Evolutionary conservation across 2,888 invertebrate genomes (phyloP).

Genomic region (Teinopalpus imperialis): DNA sequence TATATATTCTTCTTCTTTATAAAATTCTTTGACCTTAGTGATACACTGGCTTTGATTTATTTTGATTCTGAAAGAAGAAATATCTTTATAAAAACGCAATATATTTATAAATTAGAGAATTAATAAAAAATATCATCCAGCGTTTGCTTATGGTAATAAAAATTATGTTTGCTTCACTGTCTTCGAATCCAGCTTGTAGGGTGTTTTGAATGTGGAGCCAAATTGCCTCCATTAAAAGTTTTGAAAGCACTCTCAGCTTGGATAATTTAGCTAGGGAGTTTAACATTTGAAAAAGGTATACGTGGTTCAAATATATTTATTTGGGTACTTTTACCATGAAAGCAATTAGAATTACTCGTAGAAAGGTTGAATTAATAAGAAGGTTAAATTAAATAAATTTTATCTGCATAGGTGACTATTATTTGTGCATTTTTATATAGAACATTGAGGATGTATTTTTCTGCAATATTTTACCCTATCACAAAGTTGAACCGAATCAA

Average conservation of each 20-base stretch:
- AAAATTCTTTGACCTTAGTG: no score
- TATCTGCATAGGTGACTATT: not conserved
- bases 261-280: constrained; percentile 59
- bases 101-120: no score
- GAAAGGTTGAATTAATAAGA: not conserved
- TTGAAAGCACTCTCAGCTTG: constrained; percentile 77
- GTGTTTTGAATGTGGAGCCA: constrained; percentile 76
- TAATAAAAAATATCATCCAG: no score
- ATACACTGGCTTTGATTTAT: no score
- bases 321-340: constrained; percentile 11
- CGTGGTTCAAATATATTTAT: constrained; percentile 22
- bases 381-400: not conserved
- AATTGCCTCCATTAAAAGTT: constrained; percentile 81
- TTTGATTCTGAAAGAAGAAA: no score
- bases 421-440: not conserved
- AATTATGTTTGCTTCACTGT: constrained; percentile 31
- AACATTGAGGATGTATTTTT: no score
- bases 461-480: no score
- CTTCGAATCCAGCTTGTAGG: constrained; percentile 45
- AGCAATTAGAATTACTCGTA: not conserved
- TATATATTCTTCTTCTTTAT: no score
- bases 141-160: no score
- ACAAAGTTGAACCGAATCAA: no score
- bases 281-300: constrained; percentile 22
- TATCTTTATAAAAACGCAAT: no score